phyloP scores from a whole-genome alignment of 2,113 vertebrate genomes.

The Amphiprion ocellaris region DNA sequence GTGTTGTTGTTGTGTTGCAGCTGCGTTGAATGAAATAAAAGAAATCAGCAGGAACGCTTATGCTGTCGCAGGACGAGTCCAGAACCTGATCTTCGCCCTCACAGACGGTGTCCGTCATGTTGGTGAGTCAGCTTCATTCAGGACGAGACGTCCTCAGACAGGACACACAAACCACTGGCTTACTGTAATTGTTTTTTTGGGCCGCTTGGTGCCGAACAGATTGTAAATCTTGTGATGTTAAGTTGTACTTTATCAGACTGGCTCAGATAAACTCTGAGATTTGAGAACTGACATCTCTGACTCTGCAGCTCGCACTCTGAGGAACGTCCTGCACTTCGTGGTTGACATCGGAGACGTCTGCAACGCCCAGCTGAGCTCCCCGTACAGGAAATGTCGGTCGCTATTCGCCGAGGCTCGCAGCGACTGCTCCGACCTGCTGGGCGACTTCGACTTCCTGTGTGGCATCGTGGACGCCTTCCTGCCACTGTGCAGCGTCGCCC shows the following conservation, averaged over 20 bases:
- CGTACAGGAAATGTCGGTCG: slow-evolving; percentile 82
- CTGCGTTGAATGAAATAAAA: slow-evolving; percentile 83
- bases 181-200: too few species aligned
- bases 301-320: slow-evolving; percentile 84
- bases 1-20: slow-evolving; percentile 40
- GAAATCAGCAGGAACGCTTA: slow-evolving; percentile 85
- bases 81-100: slow-evolving; percentile 84
- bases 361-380: slow-evolving; percentile 86
- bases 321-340: slow-evolving; percentile 88
- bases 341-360: slow-evolving; percentile 82
- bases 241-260: too few species aligned
- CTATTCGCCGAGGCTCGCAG: slow-evolving; percentile 81
- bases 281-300: slow-evolving; percentile 9
- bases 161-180: too few species aligned
- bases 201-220: too few species aligned
- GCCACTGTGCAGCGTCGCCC: slow-evolving; percentile 83
- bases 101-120: slow-evolving; percentile 85
- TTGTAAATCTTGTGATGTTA: too few species aligned
- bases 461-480: slow-evolving; percentile 82
- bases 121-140: slow-evolving; percentile 69
- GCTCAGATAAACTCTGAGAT: too few species aligned
- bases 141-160: too few species aligned
- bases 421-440: slow-evolving; percentile 80
- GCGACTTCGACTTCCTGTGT: slow-evolving; percentile 85
- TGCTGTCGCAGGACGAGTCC: slow-evolving; percentile 79